These are phyloP conservation scores for Cremastinae sp. DNA, from an alignment of 2,888 invertebrate genomes.

Conservation along the genomic window DNA sequence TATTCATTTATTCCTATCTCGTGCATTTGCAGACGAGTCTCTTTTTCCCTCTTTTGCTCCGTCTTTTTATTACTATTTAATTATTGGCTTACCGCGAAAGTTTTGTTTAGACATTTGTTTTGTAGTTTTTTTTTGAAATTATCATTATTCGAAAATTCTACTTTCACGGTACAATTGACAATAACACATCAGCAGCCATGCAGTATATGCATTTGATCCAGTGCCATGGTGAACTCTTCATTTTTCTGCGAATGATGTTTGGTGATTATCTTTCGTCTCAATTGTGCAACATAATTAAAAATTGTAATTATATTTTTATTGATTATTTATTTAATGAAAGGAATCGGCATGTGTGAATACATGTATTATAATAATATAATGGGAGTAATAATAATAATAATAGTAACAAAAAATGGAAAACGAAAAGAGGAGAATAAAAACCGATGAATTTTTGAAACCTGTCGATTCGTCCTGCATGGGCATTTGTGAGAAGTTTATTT, in stretches of 20 bases:
- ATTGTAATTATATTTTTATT: too few species aligned
- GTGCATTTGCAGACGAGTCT: conserved; percentile 7
- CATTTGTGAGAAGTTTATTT: conserved; percentile 23
- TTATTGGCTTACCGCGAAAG: conserved; percentile 42
- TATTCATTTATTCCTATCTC: conserved; percentile 12
- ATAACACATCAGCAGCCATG: conserved; percentile 6
- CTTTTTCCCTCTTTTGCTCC: conserved; percentile 2
- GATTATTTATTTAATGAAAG: too few species aligned
- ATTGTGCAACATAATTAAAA: too few species aligned
- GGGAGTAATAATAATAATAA: too few species aligned
- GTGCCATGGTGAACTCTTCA: not conserved
- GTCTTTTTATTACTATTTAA: conserved; percentile 31
- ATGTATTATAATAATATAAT: too few species aligned
- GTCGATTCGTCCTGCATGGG: conserved; percentile 14
- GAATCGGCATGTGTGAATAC: too few species aligned
- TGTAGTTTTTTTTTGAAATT: conserved; percentile 18
- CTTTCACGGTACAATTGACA: conserved; percentile 38
- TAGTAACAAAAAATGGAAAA: not conserved
- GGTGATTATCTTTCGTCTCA: too few species aligned
- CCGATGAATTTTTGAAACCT: not conserved
- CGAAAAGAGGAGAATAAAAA: not conserved
- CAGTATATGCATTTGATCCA: not conserved
- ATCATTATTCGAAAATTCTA: conserved; percentile 19
- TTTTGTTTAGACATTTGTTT: conserved; percentile 21
- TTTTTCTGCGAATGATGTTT: not conserved